A percentile compares a stretch with the other conserved stretches of the same genome.
Evolutionary conservation across 2,797 vertebrate genomes (phyloP).

Genomic region (Buceros bicornis): DNA sequence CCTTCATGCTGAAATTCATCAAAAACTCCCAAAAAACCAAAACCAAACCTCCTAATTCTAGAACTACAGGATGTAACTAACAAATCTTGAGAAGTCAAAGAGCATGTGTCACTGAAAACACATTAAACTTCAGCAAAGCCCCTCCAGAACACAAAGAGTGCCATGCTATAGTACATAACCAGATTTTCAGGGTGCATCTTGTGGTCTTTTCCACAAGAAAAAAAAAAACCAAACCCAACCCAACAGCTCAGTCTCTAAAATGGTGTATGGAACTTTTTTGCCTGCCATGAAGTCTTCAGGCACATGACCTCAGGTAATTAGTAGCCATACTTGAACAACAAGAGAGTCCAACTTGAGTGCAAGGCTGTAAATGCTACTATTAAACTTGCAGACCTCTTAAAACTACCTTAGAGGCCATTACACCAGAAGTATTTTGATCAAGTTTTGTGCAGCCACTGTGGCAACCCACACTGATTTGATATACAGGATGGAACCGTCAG

Average conservation of each 20-base stretch:
- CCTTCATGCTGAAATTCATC: background rate
- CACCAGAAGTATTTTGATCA: background rate
- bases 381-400: background rate
- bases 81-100: background rate
- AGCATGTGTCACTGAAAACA: background rate
- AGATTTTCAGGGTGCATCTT: fast-evolving
- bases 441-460: background rate
- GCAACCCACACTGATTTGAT: background rate
- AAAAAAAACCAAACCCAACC: background rate
- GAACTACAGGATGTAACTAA: background rate
- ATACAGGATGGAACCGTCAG: background rate
- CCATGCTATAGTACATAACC: background rate
- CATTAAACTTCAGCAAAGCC: fast-evolving
- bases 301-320: background rate
- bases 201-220: background rate
- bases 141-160: background rate
- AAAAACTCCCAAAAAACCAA: background rate
- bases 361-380: background rate
- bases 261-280: background rate
- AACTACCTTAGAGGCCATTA: background rate
- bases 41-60: too few relatives aligned
- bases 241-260: background rate
- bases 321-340: background rate
- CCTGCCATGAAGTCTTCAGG: background rate
- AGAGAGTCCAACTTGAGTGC: background rate